Base-by-base conservation (phyloP, 1,140 invertebrate species). In the Forficula auricularia region DNA sequence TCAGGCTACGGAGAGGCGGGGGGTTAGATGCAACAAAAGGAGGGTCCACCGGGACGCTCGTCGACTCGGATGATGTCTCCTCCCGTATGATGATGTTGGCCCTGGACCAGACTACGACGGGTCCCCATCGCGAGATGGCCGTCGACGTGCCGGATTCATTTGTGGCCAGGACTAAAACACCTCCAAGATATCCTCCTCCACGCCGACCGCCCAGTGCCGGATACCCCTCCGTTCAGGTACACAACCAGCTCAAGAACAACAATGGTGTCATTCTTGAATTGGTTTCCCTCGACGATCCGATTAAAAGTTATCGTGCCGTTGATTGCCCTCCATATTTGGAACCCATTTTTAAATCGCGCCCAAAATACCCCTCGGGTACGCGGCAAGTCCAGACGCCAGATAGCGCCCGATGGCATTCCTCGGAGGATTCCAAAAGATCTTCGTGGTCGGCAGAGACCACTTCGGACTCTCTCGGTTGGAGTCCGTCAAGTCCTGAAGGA, bases 121-220 rank as follows among this genome's bases (percentile, higher is more conserved):
- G 79, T 63, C 82, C 82, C 55, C 82, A 85, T 69, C 77, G 84
- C 57, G 94, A 98, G 75, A 90, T 97, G 84, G 87, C 94, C 54
- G 90, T 98, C 57, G 94, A 97, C 66, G 90, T 94, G 48, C 94
- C 94, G 54, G 90, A 94, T 57, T 82, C 79, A 55, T 96, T 97
- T 66, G 79, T 94, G 50, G 83, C 74, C 50, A 72, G 79, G 60
- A 85, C 82, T 63, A 95, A 88, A 70, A 91, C 77, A 46, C 86
- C 81, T 48, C 91, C 85, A 50, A 75, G 88, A 57, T 95, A 89
- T 70, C 83, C 83, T 40, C 80, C 81, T 19, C 79, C 75, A 13
- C 74, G 76, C 50, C 72, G 71, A 41, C 66, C 70, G 39, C 52
- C 50, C 20, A 53, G 48, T 42, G n/a, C n/a, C 49, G 42, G 43